Evolutionary conservation across 2,888 invertebrate genomes (phyloP), one percentile per base, ranked within the genome.

Genomic region (Philaethria dido): DNA sequence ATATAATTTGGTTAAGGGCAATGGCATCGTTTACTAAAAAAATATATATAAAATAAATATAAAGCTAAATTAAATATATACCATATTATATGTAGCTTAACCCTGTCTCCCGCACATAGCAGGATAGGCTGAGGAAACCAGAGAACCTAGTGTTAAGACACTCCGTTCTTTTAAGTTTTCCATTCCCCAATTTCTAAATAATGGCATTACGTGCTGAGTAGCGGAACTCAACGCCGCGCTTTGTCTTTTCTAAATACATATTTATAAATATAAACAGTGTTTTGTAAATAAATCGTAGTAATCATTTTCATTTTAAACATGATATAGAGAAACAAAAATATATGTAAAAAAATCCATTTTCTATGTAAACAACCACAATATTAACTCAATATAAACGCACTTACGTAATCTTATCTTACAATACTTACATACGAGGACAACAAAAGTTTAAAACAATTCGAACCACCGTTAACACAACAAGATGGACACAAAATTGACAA

Each of bases 341-440:
- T n/a, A 25, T n/a, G 5, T n/a, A 11, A 9, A 39, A 2, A 14
- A 5, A 47, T 47, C 20, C 5, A 14, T 14, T 42, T 29, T 13
- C 18, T 16, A 44, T 25, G 33, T 14, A 60, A 14, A 44, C 8
- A 44, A 9, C 18, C 39, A 66, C 69, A 74, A 78, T 76, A 75
- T 72, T 69, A 75, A 73, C 72, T 69, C 71, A 76, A 80, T 78
- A 80, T 74, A 75, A 78, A 75, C 77, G 79, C 80, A 78, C 91
- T 91, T 92, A 92, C 89, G 91, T 92, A 92, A 92, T 88, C 81
- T 77, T 59, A 66, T 66, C 77, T 77, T 78, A 81, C 83, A 78
- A 89, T 90, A 91, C 91, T 90, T 81, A 92, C 91, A 81, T 80
- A 77, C 77, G 73, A 69, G 63, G 74, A 75, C 71, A 71, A 59